Evolutionary conservation across 2,113 vertebrate species (phyloP), one percentile per base, ranked within the genome.

Genomic region (Hoplias malabaricus): DNA sequence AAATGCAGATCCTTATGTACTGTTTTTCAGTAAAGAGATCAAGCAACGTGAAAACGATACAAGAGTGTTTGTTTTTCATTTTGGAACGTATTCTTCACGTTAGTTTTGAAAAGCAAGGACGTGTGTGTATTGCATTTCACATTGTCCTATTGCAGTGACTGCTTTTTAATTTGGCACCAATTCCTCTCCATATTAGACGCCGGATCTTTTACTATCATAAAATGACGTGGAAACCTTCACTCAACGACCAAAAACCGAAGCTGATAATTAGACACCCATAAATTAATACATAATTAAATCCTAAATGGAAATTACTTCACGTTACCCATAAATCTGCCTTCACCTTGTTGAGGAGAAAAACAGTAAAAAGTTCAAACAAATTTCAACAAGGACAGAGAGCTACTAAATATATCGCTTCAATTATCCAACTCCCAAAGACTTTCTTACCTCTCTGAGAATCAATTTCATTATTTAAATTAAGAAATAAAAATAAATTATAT

Each of bases 211-310:
- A 33, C n/a, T 21, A 36, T 23, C 5, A 53, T 19, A 36, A 63
- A 63, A 63, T 34, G 19, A 63, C 9, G 19, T n/a, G 59, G 54
- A 29, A 19, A 33, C 6, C 1, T 16, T n/a, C 59, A 63, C 19
- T 61, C 14, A 36, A 21, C 11, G 33, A 63, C 7, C n/a, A 36
- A 63, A 36, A 63, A 36, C 10, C 19, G 19, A 63, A 36, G 19
- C 59, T n/a, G 33, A 19, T 63, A 36, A 63, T 63, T 36, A 8
- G 59, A 63, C 59, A 63, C 31, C n/a, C n/a, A n/a, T n/a, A n/a
- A n/a, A n/a, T n/a, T n/a, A n/a, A n/a, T n/a, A n/a, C n/a, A n/a
- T n/a, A n/a, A n/a, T n/a, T n/a, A n/a, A n/a, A n/a, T n/a, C n/a
- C n/a, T n/a, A n/a, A n/a, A 36, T 19, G 59, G 59, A 36, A 33